Evolutionary conservation across 92 coral and sea anemone genomes (phyloP), one percentile per base, ranked within the genome.

Genomic region (Palythoa heliodiscus): DNA sequence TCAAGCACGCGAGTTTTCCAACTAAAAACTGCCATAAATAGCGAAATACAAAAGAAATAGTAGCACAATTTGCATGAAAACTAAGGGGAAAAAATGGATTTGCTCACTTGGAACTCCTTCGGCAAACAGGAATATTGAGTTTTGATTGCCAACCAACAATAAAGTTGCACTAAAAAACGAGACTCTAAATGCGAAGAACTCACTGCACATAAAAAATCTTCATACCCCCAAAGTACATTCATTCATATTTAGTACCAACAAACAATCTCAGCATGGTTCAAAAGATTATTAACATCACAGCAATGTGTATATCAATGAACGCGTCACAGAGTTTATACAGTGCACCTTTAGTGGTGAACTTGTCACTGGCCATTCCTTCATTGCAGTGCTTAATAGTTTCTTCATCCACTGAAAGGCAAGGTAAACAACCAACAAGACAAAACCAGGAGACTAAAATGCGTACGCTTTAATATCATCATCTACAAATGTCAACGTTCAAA

Each of bases 401-500:
- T 80, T 67, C 63, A 48, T 80, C 55, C 84, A 80, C 84, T 80
- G 84, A 80, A 80, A 80, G 66, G 84, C 73, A 80, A 80, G 66
- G 53, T 13, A 60, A 80, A 52, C 63, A 58, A 38, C 22, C 17
- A 80, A 80, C 71, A 64, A 80, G 20, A 80, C 84, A 80, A 25
- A 19, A 12, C 84, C 3, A 80, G 75, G 67, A 58, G 84, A 48
- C 67, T 67, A 80, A 80, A 80, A 80, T 22, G 84, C 22, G 84
- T 80, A 67, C 48, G 55, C 84, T 80, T 80, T 80, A 80, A 80
- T 80, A 80, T 60, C 83, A 80, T 64, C 84, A 80, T 75, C 79
- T 52, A 66, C 54, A 80, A 80, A 47, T 43, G 74, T 23, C 74
- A 80, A 13, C 38, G 43, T 67, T 80, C 43, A 80, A 66, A 29